Percentiles rank a stretch among this genome's conserved stretches.
Evolutionary conservation across 2,888 invertebrate genomes (phyloP).

Genomic region (Agonopterix arenella): DNA sequence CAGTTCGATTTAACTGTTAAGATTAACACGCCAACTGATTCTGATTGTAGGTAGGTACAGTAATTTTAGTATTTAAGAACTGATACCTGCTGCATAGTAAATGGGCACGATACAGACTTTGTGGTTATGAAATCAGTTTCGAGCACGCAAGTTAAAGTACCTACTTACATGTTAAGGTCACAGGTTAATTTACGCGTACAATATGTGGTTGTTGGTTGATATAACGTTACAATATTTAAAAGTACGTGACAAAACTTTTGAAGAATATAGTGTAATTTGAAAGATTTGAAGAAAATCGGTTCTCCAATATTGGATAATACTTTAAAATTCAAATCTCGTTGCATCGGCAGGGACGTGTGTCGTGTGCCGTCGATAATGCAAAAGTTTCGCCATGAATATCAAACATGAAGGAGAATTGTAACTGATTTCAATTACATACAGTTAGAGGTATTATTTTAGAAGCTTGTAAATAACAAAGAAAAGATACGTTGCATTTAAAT

Average conservation of each 20-base stretch:
- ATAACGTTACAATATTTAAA: neutral
- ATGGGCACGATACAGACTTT: slow-evolving; percentile 17
- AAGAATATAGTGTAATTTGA: neutral
- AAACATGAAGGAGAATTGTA: slow-evolving; percentile 30
- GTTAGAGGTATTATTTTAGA: too few relatives aligned
- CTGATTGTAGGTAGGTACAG: slow-evolving; percentile 15
- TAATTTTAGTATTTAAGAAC: slow-evolving; percentile 23
- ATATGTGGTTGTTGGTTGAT: neutral
- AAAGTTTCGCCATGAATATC: slow-evolving; percentile 42
- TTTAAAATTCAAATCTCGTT: slow-evolving; percentile 47
- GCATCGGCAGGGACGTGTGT: slow-evolving; percentile 56
- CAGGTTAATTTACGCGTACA: slow-evolving; percentile 27
- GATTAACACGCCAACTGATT: slow-evolving; percentile 37
- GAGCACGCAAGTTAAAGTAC: slow-evolving; percentile 24
- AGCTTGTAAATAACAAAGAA: too few relatives aligned
- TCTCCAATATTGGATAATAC: slow-evolving; percentile 3
- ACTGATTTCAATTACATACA: slow-evolving; percentile 25
- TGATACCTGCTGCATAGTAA: slow-evolving; percentile 22
- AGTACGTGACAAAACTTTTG: neutral
- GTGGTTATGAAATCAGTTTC: slow-evolving; percentile 44
- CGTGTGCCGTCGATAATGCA: slow-evolving; percentile 59
- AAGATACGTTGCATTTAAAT: too few relatives aligned
- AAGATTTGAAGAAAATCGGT: neutral
- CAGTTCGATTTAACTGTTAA: slow-evolving; percentile 29
- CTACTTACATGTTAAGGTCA: slow-evolving; percentile 23